Evolutionary conservation across 2,888 invertebrate genomes (phyloP).

Genomic region (Malthinus flaveolus): DNA sequence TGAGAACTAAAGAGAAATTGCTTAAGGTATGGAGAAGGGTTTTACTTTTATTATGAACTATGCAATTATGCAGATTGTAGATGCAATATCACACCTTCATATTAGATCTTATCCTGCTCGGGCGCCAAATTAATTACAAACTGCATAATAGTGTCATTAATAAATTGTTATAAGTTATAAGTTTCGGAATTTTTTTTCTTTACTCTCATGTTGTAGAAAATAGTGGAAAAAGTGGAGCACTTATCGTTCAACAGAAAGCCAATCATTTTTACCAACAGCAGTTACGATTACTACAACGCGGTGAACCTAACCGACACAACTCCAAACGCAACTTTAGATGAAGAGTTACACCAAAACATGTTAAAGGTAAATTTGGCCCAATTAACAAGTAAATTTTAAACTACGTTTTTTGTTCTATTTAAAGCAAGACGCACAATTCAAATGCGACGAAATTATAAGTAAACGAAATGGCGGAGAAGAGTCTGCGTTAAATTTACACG

Average conservation of each 20-base stretch:
- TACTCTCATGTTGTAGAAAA: conserved; percentile 40
- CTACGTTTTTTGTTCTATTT: not conserved
- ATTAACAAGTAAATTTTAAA: not conserved
- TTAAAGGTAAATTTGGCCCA: conserved; percentile 9
- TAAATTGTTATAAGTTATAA: too few relatives aligned
- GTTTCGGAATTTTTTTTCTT: too few relatives aligned
- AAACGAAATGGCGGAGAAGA: not conserved
- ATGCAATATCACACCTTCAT: not conserved
- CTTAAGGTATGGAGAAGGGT: conserved; percentile 75
- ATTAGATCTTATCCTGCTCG: too few relatives aligned
- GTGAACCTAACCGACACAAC: conserved; percentile 63
- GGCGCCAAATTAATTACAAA: too few relatives aligned
- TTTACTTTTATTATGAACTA: conserved; percentile 36
- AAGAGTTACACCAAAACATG: conserved; percentile 9
- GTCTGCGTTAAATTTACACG: not conserved
- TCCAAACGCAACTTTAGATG: conserved; percentile 30
- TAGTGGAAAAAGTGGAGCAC: conserved; percentile 49
- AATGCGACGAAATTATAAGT: conserved; percentile 21
- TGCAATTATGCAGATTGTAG: too few relatives aligned
- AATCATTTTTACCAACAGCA: conserved; percentile 50
- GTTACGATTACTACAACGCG: conserved; percentile 70
- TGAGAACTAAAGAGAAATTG: conserved; percentile 83
- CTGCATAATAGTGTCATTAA: too few relatives aligned
- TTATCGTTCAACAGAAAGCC: conserved; percentile 45
- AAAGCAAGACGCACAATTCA: conserved; percentile 29